Evolutionary conservation across 2,797 vertebrate genomes (phyloP), one percentile per base, ranked within the genome.

Genomic region (Octomys mimax): DNA sequence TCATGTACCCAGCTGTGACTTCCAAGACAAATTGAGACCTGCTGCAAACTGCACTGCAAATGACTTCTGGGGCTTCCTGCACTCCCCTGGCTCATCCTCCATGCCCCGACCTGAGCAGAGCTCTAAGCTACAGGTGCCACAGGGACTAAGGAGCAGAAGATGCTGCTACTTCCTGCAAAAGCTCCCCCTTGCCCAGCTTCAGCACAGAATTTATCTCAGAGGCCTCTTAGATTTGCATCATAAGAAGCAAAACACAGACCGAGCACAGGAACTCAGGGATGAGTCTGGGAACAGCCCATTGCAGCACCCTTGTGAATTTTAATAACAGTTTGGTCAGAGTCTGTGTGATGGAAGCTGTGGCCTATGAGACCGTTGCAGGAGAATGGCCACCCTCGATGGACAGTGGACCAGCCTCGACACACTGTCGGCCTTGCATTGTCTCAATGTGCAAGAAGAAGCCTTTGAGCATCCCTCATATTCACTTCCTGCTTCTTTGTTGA

Each of bases 351-450:
- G 6, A 39, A 57, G 62, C 36, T 21, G 4, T 2, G 26, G 46
- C 49, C 31, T 77, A 4, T 19, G 49, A 57, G 92, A 4, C 26
- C 0, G 22, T 33, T 31, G 36, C 5, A 64, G 71, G 33, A 88
- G 21, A 87, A 94, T 1, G 49, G 28, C 36, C 26, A 1, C 0
- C 21, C 36, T 59, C 75, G 24, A 14, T 1, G 0, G 6, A 61
- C 90, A 36, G 36, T 0, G 0, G 0, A 0, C n/a, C 2, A 0
- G 57, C 4, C 39, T 24, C 16, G 68, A 39, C 61, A 22, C 0
- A 4, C 12, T 6, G 70, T 54, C 68, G 24, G 39, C 57, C n/a
- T 1, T 2, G 14, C 14, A 19, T n/a, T 4, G 5, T 36, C 49
- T 70, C 13, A 24, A 5, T 3, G 22, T 18, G 57, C 26, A 87